Evolutionary conservation across 2,888 invertebrate genomes (phyloP), one percentile per base, ranked within the genome.

Genomic region (Meganola albula): DNA sequence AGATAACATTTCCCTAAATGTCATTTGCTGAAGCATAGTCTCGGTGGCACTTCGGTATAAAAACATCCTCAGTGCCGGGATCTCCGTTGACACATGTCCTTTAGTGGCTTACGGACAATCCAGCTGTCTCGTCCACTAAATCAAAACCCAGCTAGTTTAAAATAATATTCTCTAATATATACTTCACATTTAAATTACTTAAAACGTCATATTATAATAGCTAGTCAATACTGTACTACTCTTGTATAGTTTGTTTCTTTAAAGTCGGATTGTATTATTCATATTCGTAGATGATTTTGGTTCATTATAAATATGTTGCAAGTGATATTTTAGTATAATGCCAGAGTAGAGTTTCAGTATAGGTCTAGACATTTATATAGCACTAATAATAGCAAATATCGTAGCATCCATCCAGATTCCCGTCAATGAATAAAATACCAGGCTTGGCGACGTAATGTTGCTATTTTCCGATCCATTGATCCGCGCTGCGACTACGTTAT

Each of bases 61-160:
- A 74, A 74, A 74, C 65, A 44, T 53, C 56, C 56, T 51, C 51
- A 38, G 38, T 36, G 39, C 48, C 48, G 48, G 50, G 48, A 51
- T 41, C 46, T 52, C 44, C 43, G 44, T 48, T 74, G 76, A 70
- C 75, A 75, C 66, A 68, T 75, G 74, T 76, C 74, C 66, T 60
- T 67, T 41, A 59, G 58, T 62, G 70, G 74, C 69, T 72, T 75
- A n/a, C 66, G 54, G 48, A 50, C 54, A 58, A 63, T 53, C 63
- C 66, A 62, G 51, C 45, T 44, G 57, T 52, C 62, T 56, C 49
- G 34, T 12, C 40, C 48, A 45, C 53, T 53, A 53, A 51, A 58
- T 59, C 61, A n/a, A n/a, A n/a, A n/a, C n/a, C n/a, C n/a, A n/a
- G n/a, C n/a, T n/a, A n/a, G n/a, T n/a, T n/a, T n/a, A n/a, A n/a